These are phyloP conservation scores for Xylophagus ater DNA, from an alignment of 2,888 invertebrate genomes.

Conservation along the genomic window DNA sequence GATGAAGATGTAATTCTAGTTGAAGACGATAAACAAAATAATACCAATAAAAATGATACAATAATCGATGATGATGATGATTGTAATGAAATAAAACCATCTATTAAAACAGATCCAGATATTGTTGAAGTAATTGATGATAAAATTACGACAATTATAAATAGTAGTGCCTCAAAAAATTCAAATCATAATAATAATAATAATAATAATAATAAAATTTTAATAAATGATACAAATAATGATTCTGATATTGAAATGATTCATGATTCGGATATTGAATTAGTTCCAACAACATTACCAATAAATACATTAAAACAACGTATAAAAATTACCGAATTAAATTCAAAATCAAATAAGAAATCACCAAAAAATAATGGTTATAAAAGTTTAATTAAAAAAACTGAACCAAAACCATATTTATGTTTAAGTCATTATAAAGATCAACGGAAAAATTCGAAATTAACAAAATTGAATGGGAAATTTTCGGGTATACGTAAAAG, in stretches of 20 bases:
- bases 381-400: slow-evolving; percentile 38
- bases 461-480: slow-evolving; percentile 20
- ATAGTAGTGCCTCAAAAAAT: slow-evolving; percentile 10
- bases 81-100: not conserved
- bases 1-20: slow-evolving; percentile 21
- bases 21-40: slow-evolving; percentile 23
- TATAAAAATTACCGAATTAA: slow-evolving; percentile 31
- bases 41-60: too few relatives aligned
- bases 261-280: too few relatives aligned
- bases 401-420: slow-evolving; percentile 35
- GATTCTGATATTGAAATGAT: slow-evolving; percentile 14
- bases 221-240: slow-evolving; percentile 11
- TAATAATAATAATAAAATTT: too few relatives aligned
- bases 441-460: slow-evolving; percentile 25
- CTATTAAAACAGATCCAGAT: slow-evolving; percentile 32
- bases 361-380: slow-evolving; percentile 35
- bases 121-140: slow-evolving; percentile 18
- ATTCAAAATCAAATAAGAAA: slow-evolving; percentile 33
- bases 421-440: slow-evolving; percentile 30
- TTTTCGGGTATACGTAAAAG: slow-evolving; percentile 27
- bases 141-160: too few relatives aligned
- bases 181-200: not conserved
- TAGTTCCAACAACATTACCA: too few relatives aligned
- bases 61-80: not conserved
- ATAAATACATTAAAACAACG: slow-evolving; percentile 21